phyloP scores from a whole-genome alignment of 2,113 vertebrate species.

The Pterocles gutturalis region DNA sequence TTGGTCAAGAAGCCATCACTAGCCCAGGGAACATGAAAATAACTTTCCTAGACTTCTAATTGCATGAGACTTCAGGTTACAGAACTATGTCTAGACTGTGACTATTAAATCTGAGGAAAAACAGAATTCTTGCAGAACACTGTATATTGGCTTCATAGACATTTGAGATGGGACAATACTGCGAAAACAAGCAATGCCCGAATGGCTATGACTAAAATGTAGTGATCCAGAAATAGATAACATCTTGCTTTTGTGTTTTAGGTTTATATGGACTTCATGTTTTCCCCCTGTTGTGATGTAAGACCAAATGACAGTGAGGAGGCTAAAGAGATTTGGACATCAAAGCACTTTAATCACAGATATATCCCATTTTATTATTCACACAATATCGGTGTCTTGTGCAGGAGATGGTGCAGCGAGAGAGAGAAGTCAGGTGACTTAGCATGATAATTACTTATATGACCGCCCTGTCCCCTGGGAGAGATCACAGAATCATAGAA shows the following conservation, averaged over 20 bases:
- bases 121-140: not conserved
- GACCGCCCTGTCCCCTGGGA: not conserved
- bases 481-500: not conserved
- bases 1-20: too few relatives aligned
- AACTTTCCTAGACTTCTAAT: not conserved
- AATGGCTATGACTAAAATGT: not conserved
- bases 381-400: not conserved
- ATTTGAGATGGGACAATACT: not conserved
- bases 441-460: not conserved
- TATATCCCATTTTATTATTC: not conserved
- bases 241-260: not conserved
- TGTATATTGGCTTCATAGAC: not conserved
- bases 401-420: not conserved
- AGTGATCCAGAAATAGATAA: not conserved
- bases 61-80: not conserved
- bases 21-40: not conserved
- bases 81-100: not conserved
- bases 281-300: not conserved
- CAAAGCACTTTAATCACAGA: not conserved
- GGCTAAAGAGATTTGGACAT: not conserved
- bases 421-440: not conserved
- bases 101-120: not conserved
- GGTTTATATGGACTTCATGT: not conserved
- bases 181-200: not conserved
- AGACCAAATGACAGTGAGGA: not conserved